Evolutionary conservation across 2,113 vertebrate species (phyloP), one percentile per base, ranked within the genome.

Genomic region (Poecile atricapillus): DNA sequence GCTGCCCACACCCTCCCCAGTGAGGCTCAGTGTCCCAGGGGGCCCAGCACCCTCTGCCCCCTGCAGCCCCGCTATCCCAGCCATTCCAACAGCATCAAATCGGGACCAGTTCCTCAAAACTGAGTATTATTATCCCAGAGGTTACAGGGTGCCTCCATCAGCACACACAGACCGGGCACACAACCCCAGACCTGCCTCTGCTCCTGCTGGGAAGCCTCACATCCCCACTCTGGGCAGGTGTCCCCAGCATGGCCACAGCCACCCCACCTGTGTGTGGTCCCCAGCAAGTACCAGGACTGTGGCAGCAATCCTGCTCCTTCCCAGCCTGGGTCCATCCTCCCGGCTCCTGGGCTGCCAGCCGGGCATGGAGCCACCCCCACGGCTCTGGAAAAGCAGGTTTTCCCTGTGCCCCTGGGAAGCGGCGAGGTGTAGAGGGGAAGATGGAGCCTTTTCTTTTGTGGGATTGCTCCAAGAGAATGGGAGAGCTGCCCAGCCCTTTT

Each of bases 311-410:
- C 71, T 25, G 46, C 31, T 60, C 63, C 55, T 73, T 39, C 82
- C 75, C 41, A 31, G 11, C 46, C 0, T 0, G 20, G 14, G 41
- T 50, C 71, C 73, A 23, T 70, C 56, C 20, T 70, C 49, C 44
- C 4, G 1, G 43, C 49, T 58, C 21, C 52, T 41, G 88, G n/a
- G 46, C 73, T 68, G 60, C 56, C 74, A 83, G 75, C 50, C 10
- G 55, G 63, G 71, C 50, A 68, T 3, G 52, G 80, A 85, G 46
- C 75, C 1, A 1, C 83, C 80, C 74, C 70, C 53, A 6, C 0
- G 0, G 71, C 83, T 90, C 94, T 76, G 86, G 96, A 92, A 83
- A 75, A 94, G 89, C 96, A 67, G 91, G 94, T 95, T 96, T 87
- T 67, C 86, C 91, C 55, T 69, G 4, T 1, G 3, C 18, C 50